These are phyloP conservation scores for Microctonus brassicae DNA, from an alignment of 2,888 invertebrate species.

Conservation along the genomic window DNA sequence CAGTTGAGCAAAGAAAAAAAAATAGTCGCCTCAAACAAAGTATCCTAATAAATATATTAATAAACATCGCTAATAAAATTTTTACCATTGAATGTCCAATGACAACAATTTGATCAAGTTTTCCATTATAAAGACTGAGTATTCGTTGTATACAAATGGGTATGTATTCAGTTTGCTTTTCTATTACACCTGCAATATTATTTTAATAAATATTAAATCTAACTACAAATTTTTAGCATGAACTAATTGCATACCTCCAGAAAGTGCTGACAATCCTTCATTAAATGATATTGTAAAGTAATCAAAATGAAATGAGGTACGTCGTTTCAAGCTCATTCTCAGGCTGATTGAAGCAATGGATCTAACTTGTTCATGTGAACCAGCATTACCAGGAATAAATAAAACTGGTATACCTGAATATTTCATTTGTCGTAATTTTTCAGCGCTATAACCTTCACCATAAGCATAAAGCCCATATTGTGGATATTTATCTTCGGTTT, in stretches of 20 bases:
- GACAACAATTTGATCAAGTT: constrained; percentile 77
- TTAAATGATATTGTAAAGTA: constrained; percentile 92
- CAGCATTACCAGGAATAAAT: constrained; percentile 95
- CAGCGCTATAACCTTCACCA: constrained; percentile 86
- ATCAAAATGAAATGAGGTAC: constrained; percentile 85
- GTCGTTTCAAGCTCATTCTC: constrained; percentile 81
- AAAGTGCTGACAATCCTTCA: constrained; percentile 90
- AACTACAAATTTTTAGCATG: neutral
- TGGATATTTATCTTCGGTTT: constrained; percentile 74
- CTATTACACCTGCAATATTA: constrained; percentile 73
- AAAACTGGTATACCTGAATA: constrained; percentile 93
- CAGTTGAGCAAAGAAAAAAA: too few relatives aligned
- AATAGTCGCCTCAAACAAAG: too few relatives aligned
- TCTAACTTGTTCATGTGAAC: constrained; percentile 92
- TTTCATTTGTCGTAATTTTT: constrained; percentile 78
- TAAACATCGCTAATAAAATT: too few relatives aligned
- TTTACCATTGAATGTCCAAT: constrained; percentile 96
- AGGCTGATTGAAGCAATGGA: constrained; percentile 94
- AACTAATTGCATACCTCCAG: constrained; percentile 74
- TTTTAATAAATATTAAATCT: neutral
- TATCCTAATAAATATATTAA: too few relatives aligned
- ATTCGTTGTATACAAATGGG: constrained; percentile 80
- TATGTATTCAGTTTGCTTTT: constrained; percentile 82
- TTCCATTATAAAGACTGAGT: constrained; percentile 79
- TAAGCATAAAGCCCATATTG: constrained; percentile 91